Base-by-base conservation (phyloP, 2,888 invertebrate genomes). In the Unio delphinus region DNA sequence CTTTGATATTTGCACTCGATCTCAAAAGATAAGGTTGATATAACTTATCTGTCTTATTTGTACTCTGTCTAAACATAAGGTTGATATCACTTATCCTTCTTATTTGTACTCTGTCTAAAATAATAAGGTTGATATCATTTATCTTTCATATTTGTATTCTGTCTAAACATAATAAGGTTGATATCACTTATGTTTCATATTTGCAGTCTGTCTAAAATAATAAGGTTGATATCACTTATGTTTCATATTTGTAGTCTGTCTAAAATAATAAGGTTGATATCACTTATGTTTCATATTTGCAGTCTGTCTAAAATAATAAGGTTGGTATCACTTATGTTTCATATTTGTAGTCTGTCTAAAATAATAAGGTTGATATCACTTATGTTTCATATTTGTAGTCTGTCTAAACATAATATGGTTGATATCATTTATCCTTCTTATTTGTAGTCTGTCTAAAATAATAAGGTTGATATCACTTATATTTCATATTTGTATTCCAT, bases 351-450 rank as follows among this genome's bases (percentile, higher is more conserved):
- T 56, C 17, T 45, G 30, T 20, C 20, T 15, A 61, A 26, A 5
- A 45, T 55, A 15, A 15, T 45, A 11, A 45, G 15, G 45, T 11
- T 26, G 20, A 61, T n/a, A 26, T 8, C 17, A 30, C 20, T 55
- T 18, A 61, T n/a, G 0, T 61, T 28, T 2, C 18, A 20, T 6
- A n/a, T 15, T 45, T 15, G 11, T 2, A 20, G 23, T 57, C 18
- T 23, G 4, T 20, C n/a, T 17, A 61, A 28, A 2, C 26, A 61
- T n/a, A 77, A 74, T 45, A 66, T 7, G 62, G 64, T 23, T 26
- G n/a, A 61, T n/a, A 15, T n/a, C 17, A 30, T 15, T 55, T 18
- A 61, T n/a, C 26, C 30, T 28, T 3, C 18, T 17, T 23, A n/a
- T 45, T 45, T 15, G 11, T 8, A 20, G n/a, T 56, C 17, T 45